Evolutionary conservation across 2,113 vertebrate genomes (phyloP), one percentile per base, ranked within the genome.

Genomic region (Stegastes partitus): DNA sequence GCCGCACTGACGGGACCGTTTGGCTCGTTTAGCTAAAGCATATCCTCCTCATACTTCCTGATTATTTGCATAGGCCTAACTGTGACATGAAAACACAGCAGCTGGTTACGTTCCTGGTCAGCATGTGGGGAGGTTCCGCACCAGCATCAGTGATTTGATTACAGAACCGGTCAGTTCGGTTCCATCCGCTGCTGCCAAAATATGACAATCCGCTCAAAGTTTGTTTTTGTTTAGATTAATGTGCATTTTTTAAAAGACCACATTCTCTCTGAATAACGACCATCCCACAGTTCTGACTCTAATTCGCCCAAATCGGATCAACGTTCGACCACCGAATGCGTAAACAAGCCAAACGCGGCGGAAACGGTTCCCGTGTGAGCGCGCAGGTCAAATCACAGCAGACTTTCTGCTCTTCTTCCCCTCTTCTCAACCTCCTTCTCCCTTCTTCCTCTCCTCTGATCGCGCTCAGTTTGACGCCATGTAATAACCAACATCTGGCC

Each of bases 401-500:
- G 77, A 83, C 47, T 34, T 15, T 56, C 31, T 39, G 8, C 51
- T 68, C 42, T 23, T 58, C 49, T 50, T 47, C 54, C 16, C n/a
- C 77, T 56, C 62, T 42, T 9, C 55, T 34, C 65, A 5, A 10
- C 63, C 68, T 79, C 18, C 51, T 44, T 81, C 75, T 45, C 68
- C 22, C 31, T 5, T 67, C 53, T 69, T 71, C 67, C 83, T 77
- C 57, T 74, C 72, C 82, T 88, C 85, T 90, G 87, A 89, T 89
- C 76, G 49, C 70, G 61, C 90, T 31, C 88, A 68, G 84, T 78
- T 81, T 81, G 87, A 87, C 71, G 71, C 89, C 89, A 82, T 92
- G 84, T 92, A 89, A 91, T 80, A 89, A 73, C 72, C 86, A 83
- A 88, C 91, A 91, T 91, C 86, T 92, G 93, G 90, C 74, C 79